phyloP scores from a whole-genome alignment of 2,113 vertebrate genomes.

The Apistogramma diplotaenia region DNA sequence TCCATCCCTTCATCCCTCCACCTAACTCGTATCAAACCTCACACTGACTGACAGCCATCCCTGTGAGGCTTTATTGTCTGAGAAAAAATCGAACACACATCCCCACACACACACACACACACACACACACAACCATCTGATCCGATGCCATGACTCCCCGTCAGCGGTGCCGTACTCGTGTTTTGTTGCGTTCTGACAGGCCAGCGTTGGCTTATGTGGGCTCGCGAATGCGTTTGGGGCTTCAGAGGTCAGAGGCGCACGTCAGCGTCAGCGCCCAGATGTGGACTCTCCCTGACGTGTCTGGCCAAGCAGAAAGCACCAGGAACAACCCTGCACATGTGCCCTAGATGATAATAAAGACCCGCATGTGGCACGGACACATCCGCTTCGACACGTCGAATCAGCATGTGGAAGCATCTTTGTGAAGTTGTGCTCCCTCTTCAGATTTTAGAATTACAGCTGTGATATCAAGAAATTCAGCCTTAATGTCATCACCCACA shows the following conservation, averaged over 20 bases:
- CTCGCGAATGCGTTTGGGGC: constrained; percentile 42
- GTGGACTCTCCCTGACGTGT: constrained; percentile 62
- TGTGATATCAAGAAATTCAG: not conserved
- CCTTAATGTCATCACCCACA: fast-evolving
- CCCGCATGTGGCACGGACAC: not conserved
- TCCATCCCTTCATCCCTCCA: constrained; percentile 48
- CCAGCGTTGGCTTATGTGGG: constrained; percentile 37
- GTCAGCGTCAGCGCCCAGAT: constrained; percentile 50
- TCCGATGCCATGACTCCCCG: constrained; percentile 36
- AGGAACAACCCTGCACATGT: constrained; percentile 13
- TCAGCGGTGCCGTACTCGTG: constrained; percentile 39
- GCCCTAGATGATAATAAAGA: constrained; percentile 45
- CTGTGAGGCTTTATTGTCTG: constrained; percentile 47
- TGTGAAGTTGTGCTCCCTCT: not conserved
- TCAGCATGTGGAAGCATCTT: not conserved
- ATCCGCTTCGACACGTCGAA: not conserved
- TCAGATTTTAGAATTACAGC: not conserved
- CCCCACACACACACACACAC: not conserved
- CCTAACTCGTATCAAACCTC: constrained; percentile 47
- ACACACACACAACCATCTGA: constrained; percentile 32
- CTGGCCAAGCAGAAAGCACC: constrained; percentile 41
- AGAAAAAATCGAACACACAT: constrained; percentile 4
- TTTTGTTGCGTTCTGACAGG: constrained; percentile 61
- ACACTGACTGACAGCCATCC: constrained; percentile 65
- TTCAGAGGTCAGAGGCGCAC: constrained; percentile 51